Conservation (phyloP, 2,888 invertebrate species). For the Rhamnusium bicolor region DNA sequence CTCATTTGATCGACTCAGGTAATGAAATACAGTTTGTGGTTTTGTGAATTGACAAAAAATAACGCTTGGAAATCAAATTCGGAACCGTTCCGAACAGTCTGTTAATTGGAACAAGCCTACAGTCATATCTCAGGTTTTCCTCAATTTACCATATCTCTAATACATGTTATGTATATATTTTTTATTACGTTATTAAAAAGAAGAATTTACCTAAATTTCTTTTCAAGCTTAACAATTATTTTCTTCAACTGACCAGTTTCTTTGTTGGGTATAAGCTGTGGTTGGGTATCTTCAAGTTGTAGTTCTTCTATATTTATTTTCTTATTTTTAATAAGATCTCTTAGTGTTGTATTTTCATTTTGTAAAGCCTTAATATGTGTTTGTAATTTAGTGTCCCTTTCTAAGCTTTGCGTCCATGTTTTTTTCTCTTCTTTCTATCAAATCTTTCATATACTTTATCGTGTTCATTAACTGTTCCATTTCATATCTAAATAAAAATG, state of each 20-base stretch:
- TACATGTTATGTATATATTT: too few species aligned
- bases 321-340: slow-evolving; percentile 43
- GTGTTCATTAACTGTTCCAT: slow-evolving; percentile 58
- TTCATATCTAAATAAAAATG: slow-evolving; percentile 54
- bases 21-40: too few species aligned
- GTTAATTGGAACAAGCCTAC: too few species aligned
- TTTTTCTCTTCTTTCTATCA: slow-evolving; percentile 58
- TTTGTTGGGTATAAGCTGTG: slow-evolving; percentile 39
- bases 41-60: too few species aligned
- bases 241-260: slow-evolving; percentile 58
- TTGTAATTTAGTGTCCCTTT: slow-evolving; percentile 55
- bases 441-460: slow-evolving; percentile 59
- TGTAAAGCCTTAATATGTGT: slow-evolving; percentile 53
- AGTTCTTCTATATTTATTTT: slow-evolving; percentile 32
- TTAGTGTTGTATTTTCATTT: slow-evolving; percentile 54
- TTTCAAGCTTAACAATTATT: slow-evolving; percentile 62
- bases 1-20: too few species aligned
- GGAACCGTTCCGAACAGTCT: too few species aligned
- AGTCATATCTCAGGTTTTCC: too few species aligned
- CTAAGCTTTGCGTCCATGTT: slow-evolving; percentile 56
- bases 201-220: slow-evolving; percentile 53
- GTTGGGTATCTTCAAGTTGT: slow-evolving; percentile 33
- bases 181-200: too few species aligned
- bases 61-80: too few species aligned
- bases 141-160: too few species aligned